Percentiles rank a stretch among this genome's conserved stretches.
These are phyloP conservation scores for Coranthus polyacanthus DNA, from an alignment of 2,797 vertebrate genomes.

Conservation along the genomic window DNA sequence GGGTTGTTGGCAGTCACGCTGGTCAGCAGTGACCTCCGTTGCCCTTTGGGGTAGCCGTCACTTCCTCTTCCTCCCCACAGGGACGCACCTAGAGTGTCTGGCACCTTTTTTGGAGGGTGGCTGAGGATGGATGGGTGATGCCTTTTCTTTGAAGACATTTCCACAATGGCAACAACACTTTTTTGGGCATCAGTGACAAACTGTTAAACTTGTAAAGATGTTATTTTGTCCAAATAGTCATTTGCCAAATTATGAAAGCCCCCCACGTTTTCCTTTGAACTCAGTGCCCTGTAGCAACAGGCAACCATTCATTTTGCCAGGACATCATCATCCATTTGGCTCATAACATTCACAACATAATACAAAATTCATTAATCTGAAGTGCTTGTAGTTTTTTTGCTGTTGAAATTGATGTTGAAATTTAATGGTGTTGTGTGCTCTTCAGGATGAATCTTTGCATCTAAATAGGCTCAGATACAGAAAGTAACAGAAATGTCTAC, in stretches of 20 bases:
- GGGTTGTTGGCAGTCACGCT: conserved; percentile 72
- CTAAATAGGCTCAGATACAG: too few species aligned
- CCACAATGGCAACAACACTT: conserved; percentile 1
- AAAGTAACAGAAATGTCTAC: too few species aligned
- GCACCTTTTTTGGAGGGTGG: conserved; percentile 57
- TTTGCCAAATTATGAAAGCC: conserved; percentile 8
- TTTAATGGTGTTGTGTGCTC: neutral
- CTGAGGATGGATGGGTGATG: conserved; percentile 20
- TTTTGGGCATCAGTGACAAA: conserved; percentile 22
- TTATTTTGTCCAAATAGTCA: conserved; percentile 15
- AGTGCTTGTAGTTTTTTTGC: neutral
- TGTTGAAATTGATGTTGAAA: conserved; percentile 7
- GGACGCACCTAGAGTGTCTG: conserved; percentile 68
- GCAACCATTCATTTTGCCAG: conserved; percentile 25
- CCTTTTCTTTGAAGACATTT: conserved; percentile 10
- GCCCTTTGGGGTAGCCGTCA: conserved; percentile 72
- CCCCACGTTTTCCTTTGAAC: neutral
- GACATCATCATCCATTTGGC: conserved; percentile 27
- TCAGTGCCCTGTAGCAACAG: conserved; percentile 27
- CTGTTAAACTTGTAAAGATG: conserved; percentile 48
- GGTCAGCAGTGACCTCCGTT: conserved; percentile 77
- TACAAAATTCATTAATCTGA: conserved; percentile 38
- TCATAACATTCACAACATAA: conserved; percentile 27
- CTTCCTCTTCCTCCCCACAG: conserved; percentile 76
- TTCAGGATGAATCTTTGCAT: neutral